phyloP scores from a whole-genome alignment of 2,888 invertebrate species.

The Anodontia alba region DNA sequence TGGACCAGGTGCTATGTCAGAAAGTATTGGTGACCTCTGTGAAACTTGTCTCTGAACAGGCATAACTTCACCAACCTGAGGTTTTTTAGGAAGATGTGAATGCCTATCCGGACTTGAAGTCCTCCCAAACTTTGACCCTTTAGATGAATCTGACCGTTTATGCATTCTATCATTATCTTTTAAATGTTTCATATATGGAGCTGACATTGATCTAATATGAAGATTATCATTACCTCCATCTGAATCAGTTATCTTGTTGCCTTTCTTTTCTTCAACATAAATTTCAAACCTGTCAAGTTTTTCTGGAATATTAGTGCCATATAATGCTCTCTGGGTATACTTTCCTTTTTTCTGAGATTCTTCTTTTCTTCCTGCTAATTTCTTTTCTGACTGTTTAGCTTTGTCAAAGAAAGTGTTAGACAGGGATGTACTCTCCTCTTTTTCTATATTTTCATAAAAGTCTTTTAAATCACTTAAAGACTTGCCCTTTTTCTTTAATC shows the following conservation, averaged over 20 bases:
- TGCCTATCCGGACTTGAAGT: slow-evolving; percentile 25
- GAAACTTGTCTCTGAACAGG: slow-evolving; percentile 54
- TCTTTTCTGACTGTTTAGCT: slow-evolving; percentile 45
- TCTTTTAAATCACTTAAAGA: slow-evolving; percentile 92
- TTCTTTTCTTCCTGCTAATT: slow-evolving; percentile 43
- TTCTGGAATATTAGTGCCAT: slow-evolving; percentile 78
- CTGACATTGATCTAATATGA: slow-evolving; percentile 78
- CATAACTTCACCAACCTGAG: slow-evolving; percentile 53
- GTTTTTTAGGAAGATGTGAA: slow-evolving; percentile 35
- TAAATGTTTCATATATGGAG: slow-evolving; percentile 70
- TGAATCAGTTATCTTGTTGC: slow-evolving; percentile 36
- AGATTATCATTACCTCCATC: slow-evolving; percentile 45
- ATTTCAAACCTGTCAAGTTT: slow-evolving; percentile 74
- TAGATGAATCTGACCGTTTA: slow-evolving; percentile 71
- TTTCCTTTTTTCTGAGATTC: slow-evolving; percentile 38
- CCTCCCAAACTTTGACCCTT: slow-evolving; percentile 70
- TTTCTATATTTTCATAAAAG: slow-evolving; percentile 63
- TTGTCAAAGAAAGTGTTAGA: slow-evolving; percentile 45
- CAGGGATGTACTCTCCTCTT: slow-evolving; percentile 29
- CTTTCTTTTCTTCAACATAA: slow-evolving; percentile 66
- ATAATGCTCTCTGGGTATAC: slow-evolving; percentile 60
- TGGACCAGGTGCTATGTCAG: slow-evolving; percentile 55
- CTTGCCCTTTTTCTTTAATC: slow-evolving; percentile 92
- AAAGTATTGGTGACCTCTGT: slow-evolving; percentile 30
- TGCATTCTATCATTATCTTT: slow-evolving; percentile 42